Conservation (phyloP, 2,888 invertebrate species). For the Julus scandinavius region DNA sequence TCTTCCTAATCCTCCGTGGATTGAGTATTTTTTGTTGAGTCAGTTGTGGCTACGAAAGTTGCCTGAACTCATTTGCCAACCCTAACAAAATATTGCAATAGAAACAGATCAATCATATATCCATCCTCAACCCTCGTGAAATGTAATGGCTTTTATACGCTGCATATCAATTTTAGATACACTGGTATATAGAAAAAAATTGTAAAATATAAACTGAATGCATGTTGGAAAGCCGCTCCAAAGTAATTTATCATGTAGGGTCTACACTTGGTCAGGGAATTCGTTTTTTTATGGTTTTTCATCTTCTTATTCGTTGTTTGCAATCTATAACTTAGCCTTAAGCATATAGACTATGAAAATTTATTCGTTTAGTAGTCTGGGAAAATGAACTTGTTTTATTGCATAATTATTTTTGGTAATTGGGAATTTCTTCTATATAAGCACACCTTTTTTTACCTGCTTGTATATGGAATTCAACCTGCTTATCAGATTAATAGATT, state of each 20-base stretch:
- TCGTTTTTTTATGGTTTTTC: background rate
- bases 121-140: constrained; percentile 18
- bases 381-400: too few species aligned
- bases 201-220: background rate
- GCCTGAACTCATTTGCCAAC: constrained; percentile 30
- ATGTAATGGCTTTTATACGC: constrained; percentile 36
- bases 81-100: background rate
- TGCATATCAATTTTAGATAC: constrained; percentile 19
- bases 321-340: background rate
- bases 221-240: background rate
- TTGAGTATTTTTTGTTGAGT: background rate
- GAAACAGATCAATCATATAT: constrained; percentile 28
- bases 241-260: constrained; percentile 39
- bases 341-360: background rate
- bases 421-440: background rate
- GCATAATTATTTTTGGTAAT: background rate
- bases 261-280: constrained; percentile 1
- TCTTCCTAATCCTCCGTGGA: background rate
- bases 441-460: too few species aligned
- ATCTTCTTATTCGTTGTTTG: background rate
- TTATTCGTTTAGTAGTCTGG: background rate
- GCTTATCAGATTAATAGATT: too few species aligned
- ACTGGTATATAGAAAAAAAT: background rate
- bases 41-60: background rate
- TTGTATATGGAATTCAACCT: too few species aligned